Evolutionary conservation across 2,888 invertebrate genomes (phyloP), one percentile per base, ranked within the genome.

Genomic region (Scaptomyza parva): DNA sequence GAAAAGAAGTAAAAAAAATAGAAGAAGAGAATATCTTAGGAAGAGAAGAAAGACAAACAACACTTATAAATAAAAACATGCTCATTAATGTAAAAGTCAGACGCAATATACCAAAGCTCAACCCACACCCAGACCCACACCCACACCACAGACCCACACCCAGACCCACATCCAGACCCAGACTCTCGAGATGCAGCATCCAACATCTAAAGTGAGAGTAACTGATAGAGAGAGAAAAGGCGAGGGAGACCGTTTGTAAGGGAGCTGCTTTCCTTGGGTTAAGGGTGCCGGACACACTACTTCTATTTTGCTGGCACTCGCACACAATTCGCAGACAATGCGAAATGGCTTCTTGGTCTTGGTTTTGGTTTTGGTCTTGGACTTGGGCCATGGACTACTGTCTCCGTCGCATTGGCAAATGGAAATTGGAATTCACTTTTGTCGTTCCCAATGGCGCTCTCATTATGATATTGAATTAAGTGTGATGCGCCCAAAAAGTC

Each of bases 31-130:
- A 28, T 37, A 17, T 17, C 37, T 17, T 37, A 37, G 9, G 17
- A 51, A 48, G 22, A 47, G 18, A 54, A 18, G 17, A 28, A 37
- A 54, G 48, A 28, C 53, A 64, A 61, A 71, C 69, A 82, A 73
- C 79, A 87, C 83, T 82, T 87, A 82, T 82, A 87, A 82, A 82
- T 86, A 86, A 83, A 86, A 83, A 87, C 88, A 83, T 86, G 83
- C 86, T 84, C 83, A 84, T 84, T 88, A 88, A 88, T 86, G 70
- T 86, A 84, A 84, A 77, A 88, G 88, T 81, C 86, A 75, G 71
- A 68, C 76, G 62, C 50, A 57, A 61, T 54, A 11, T 3, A n/a
- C 22, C 37, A 50, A 62, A 58, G 57, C 60, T 45, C 33, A 35
- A 37, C 9, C n/a, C n/a, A n/a, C n/a, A n/a, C n/a, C n/a, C n/a